A percentile compares a stretch with the other conserved stretches of the same genome.
phyloP scores from a whole-genome alignment of 2,113 vertebrate genomes.

The Hassar affinis region DNA sequence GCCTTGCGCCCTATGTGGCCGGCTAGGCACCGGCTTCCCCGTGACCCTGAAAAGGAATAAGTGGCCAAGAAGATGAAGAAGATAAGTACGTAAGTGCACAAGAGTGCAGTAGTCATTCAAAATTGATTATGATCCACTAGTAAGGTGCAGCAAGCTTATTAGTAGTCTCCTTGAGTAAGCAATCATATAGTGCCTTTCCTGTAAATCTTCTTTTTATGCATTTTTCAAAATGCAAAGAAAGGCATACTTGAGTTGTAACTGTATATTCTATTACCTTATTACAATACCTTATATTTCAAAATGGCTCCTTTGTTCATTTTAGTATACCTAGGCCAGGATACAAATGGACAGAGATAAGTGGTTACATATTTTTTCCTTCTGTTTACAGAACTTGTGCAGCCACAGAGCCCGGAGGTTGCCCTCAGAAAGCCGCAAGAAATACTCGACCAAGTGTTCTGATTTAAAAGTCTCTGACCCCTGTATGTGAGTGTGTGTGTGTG shows the following conservation, averaged over 20 bases:
- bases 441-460: background rate
- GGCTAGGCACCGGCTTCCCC: too few relatives aligned
- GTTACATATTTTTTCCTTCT: background rate
- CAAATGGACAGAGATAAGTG: background rate
- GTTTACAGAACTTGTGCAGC: background rate
- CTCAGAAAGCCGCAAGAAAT: background rate
- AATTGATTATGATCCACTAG: background rate
- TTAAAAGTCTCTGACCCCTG: background rate
- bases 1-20: too few relatives aligned
- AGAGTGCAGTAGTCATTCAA: background rate
- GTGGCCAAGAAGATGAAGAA: too few relatives aligned
- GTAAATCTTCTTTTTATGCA: background rate
- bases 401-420: background rate
- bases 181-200: background rate
- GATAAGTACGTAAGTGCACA: background rate
- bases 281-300: background rate
- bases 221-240: background rate
- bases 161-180: background rate
- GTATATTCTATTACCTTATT: background rate
- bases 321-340: background rate
- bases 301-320: background rate
- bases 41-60: too few relatives aligned
- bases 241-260: background rate
- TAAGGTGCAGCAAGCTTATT: too few relatives aligned
- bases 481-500: background rate